Evolutionary conservation across 2,888 invertebrate species (phyloP).

Genomic region (Sphaeridia pumilis): DNA sequence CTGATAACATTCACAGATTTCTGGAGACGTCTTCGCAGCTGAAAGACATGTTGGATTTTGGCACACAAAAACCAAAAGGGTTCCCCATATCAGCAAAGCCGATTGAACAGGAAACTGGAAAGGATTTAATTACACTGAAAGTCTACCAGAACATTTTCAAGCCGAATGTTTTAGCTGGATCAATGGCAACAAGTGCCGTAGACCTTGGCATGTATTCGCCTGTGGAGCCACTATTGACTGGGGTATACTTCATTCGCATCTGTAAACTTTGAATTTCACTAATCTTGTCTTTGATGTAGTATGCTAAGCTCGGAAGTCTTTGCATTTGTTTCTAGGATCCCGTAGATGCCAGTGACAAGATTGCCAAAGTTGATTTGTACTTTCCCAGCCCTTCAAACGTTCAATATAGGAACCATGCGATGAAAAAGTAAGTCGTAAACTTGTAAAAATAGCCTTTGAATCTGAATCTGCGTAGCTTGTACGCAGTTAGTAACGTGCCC

Average conservation of each 20-base stretch:
- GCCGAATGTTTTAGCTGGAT: neutral
- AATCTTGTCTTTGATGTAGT: too few species aligned
- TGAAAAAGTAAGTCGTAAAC: conserved; percentile 1
- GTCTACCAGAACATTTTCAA: conserved; percentile 7
- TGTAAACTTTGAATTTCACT: too few species aligned
- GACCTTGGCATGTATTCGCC: conserved; percentile 12
- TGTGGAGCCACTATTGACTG: neutral
- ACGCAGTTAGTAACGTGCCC: neutral
- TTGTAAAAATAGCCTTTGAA: too few species aligned
- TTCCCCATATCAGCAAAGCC: conserved; percentile 4
- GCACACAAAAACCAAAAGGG: conserved; percentile 4
- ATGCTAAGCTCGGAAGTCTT: neutral
- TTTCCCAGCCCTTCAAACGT: conserved; percentile 7
- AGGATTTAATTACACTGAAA: conserved; percentile 5
- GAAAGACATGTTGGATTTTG: conserved; percentile 7
- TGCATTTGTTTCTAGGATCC: neutral
- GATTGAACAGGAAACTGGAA: neutral
- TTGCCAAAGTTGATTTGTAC: conserved; percentile 11
- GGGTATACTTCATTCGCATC: too few species aligned
- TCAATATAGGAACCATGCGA: neutral
- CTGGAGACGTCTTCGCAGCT: neutral
- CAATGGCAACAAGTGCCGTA: neutral
- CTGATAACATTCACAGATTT: neutral
- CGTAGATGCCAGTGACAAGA: neutral
- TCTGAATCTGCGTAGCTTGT: neutral